These are phyloP conservation scores for Ypsolopha scabrella DNA, from an alignment of 2,888 invertebrate species.

Conservation along the genomic window DNA sequence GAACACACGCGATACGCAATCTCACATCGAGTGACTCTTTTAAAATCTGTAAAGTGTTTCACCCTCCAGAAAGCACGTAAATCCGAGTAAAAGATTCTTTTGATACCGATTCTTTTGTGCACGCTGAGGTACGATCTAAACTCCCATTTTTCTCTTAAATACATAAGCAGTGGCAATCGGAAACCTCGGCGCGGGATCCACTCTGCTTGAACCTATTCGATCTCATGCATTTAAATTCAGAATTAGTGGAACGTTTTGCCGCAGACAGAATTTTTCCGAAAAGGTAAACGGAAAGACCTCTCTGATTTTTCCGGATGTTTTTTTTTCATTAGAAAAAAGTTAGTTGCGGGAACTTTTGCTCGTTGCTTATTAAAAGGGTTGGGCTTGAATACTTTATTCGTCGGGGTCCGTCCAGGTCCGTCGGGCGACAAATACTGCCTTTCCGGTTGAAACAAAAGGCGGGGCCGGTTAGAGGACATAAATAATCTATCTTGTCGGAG, in stretches of 20 bases:
- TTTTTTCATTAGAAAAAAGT: slow-evolving; percentile 35
- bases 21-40: background rate
- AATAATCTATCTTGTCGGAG: slow-evolving; percentile 52
- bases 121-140: slow-evolving; percentile 34
- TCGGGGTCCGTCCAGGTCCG: too few species aligned
- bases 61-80: slow-evolving; percentile 19
- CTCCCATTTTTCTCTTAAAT: slow-evolving; percentile 51
- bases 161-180: slow-evolving; percentile 58
- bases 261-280: slow-evolving; percentile 42
- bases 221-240: slow-evolving; percentile 70
- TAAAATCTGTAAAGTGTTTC: background rate
- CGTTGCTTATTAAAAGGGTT: too few species aligned
- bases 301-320: slow-evolving; percentile 28
- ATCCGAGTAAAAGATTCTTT: slow-evolving; percentile 35
- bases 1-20: background rate
- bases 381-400: too few species aligned
- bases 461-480: slow-evolving; percentile 37
- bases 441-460: slow-evolving; percentile 20
- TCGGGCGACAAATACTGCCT: too few species aligned
- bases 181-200: slow-evolving; percentile 42
- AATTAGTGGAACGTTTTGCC: slow-evolving; percentile 61
- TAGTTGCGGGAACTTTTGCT: too few species aligned
- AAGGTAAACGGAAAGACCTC: slow-evolving; percentile 44
- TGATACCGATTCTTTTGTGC: slow-evolving; percentile 39
- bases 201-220: slow-evolving; percentile 60